Conservation (phyloP, 2,797 vertebrate species). For the Lutra lutra region DNA sequence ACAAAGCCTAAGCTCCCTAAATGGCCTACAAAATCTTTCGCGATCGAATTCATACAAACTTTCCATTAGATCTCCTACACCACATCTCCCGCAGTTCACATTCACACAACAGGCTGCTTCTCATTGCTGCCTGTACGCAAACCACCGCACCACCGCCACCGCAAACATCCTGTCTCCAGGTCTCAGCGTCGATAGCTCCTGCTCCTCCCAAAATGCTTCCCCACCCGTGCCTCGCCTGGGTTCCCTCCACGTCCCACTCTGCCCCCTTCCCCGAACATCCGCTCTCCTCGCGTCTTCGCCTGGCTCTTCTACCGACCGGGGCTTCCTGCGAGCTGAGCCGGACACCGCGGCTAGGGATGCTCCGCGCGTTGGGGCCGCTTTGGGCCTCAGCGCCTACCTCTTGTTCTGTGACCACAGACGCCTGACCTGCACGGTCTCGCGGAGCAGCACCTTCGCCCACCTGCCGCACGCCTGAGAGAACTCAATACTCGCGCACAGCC, state of each 20-base stretch:
- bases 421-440: rapidly evolving
- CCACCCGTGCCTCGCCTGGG: background rate
- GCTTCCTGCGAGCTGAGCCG: background rate
- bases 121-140: background rate
- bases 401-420: rapidly evolving
- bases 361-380: rapidly evolving
- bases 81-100: background rate
- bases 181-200: background rate
- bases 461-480: background rate
- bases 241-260: background rate
- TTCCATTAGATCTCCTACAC: background rate
- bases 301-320: background rate
- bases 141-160: background rate
- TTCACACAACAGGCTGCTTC: background rate
- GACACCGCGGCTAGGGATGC: rapidly evolving
- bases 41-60: background rate
- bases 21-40: conserved; percentile 8
- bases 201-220: background rate
- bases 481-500: rapidly evolving
- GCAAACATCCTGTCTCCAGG: background rate
- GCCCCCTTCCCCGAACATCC: background rate
- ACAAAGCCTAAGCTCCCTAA: background rate
- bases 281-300: background rate
- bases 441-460: rapidly evolving
- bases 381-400: background rate